These are phyloP conservation scores for Potorous gilbertii DNA, from an alignment of 2,797 vertebrate species.

Conservation along the genomic window DNA sequence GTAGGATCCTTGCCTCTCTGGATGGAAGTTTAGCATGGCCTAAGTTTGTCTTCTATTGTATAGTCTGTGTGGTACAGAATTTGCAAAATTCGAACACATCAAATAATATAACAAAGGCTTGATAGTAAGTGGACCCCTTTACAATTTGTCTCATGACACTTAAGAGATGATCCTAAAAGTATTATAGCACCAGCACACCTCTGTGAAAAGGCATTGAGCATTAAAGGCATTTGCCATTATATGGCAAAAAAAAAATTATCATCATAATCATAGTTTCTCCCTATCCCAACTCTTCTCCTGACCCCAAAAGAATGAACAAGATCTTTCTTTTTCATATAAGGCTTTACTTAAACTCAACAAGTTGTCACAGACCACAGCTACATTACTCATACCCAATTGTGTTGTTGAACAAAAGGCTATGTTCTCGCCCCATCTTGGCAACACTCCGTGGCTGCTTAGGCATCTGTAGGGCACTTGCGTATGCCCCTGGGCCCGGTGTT, in stretches of 20 bases:
- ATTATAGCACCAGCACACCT: neutral
- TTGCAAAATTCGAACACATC: too few species aligned
- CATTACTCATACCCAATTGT: conserved; percentile 80
- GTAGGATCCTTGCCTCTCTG: neutral
- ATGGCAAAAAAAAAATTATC: neutral
- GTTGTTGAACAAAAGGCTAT: conserved; percentile 84
- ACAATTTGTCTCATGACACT: neutral
- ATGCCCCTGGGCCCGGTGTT: conserved; percentile 86
- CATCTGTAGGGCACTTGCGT: conserved; percentile 77
- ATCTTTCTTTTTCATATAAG: neutral
- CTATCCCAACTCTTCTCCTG: neutral
- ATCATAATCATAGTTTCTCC: neutral
- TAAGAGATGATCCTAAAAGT: neutral
- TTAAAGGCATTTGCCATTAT: neutral
- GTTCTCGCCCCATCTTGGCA: conserved; percentile 76
- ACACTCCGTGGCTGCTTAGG: conserved; percentile 72
- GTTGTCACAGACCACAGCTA: neutral
- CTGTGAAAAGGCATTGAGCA: neutral
- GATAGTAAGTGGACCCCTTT: neutral
- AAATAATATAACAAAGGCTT: neutral
- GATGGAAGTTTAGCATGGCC: neutral
- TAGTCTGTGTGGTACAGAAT: neutral
- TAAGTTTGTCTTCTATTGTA: neutral
- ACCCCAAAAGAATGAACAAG: neutral
- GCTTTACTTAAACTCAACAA: conserved; percentile 33